These are phyloP conservation scores for Chaetodon auriga DNA, from an alignment of 2,113 vertebrate genomes.

Conservation along the genomic window DNA sequence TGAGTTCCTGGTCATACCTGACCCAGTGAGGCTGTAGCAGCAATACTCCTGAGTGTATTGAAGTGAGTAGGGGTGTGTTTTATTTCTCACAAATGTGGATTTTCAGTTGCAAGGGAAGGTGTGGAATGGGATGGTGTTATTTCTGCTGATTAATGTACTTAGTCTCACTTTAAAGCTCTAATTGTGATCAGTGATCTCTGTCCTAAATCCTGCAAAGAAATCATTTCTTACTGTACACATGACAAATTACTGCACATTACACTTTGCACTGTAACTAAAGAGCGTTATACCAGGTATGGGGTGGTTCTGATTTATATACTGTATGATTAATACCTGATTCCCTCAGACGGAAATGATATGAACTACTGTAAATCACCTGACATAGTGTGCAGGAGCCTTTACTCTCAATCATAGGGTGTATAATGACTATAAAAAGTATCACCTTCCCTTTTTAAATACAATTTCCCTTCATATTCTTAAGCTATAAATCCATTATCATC, in stretches of 20 bases:
- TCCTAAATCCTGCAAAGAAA: not conserved
- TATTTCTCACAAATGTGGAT: not conserved
- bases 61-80: not conserved
- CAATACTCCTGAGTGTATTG: not conserved
- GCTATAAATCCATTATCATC: conserved; percentile 3
- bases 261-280: not conserved
- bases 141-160: not conserved
- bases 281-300: not conserved
- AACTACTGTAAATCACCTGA: not conserved
- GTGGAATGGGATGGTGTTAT: not conserved
- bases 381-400: not conserved
- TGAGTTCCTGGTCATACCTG: not conserved
- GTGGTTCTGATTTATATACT: not conserved
- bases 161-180: not conserved
- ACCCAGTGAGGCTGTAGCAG: not conserved
- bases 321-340: not conserved
- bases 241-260: not conserved
- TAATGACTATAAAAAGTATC: not conserved
- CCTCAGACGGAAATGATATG: not conserved
- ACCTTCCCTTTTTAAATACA: not conserved
- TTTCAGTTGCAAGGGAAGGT: not conserved
- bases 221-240: not conserved
- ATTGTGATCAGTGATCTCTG: not conserved
- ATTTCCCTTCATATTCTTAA: conserved; percentile 7
- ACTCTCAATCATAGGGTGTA: not conserved